A percentile compares a stretch with the other conserved stretches of the same genome.
Evolutionary conservation across 2,797 vertebrate species (phyloP).

Genomic region (Hemitrygon akajei): DNA sequence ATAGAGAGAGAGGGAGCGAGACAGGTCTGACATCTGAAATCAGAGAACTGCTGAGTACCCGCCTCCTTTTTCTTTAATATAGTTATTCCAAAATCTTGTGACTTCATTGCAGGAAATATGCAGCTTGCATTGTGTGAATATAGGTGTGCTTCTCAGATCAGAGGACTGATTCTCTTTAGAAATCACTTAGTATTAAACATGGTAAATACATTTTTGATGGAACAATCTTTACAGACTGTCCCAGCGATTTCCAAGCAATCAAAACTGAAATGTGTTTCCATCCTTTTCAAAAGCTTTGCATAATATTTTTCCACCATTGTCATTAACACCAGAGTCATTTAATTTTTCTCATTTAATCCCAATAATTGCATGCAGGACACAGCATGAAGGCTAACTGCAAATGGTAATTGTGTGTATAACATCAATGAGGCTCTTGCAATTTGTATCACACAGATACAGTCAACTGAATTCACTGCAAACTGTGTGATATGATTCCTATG

Average conservation of each 20-base stretch:
- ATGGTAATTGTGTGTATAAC: constrained; percentile 14
- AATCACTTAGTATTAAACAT: background rate
- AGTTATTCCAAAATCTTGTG: background rate
- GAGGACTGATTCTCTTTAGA: background rate
- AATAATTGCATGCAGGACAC: constrained; percentile 33
- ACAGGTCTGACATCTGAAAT: too few species aligned
- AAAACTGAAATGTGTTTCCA: constrained; percentile 21
- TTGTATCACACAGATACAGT: background rate
- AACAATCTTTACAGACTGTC: background rate
- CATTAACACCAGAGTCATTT: background rate
- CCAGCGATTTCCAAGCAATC: background rate
- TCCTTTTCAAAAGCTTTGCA: constrained; percentile 23
- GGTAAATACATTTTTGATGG: background rate
- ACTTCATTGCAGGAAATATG: background rate
- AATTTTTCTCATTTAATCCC: constrained; percentile 31
- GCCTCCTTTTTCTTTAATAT: too few species aligned
- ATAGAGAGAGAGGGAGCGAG: too few species aligned
- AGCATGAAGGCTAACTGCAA: constrained; percentile 21
- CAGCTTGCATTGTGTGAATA: background rate
- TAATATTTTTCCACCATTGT: constrained; percentile 18
- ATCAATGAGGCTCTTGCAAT: constrained; percentile 14
- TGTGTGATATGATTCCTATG: background rate
- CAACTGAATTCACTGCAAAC: constrained; percentile 34
- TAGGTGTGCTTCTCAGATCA: background rate
- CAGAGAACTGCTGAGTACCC: too few species aligned